Evolutionary conservation across 1,140 invertebrate species (phyloP), one percentile per base, ranked within the genome.

Genomic region (Hyles euphorbiae): DNA sequence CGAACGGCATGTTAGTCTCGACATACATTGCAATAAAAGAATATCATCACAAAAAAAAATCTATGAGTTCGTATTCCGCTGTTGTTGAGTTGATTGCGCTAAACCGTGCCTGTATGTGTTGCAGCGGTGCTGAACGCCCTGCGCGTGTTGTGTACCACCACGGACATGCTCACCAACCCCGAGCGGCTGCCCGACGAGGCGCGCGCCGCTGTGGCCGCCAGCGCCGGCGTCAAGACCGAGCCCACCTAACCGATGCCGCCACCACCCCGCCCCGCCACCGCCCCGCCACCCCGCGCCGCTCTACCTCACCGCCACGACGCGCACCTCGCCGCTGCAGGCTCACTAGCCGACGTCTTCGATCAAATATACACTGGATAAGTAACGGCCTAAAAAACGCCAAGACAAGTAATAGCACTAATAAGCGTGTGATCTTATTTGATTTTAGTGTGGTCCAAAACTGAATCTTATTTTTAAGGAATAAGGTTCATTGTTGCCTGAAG

Each of bases 111-210:
- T 40, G 8, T 52, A 33, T 56, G 10, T 43, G 7, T 49, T 91
- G 34, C 88, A 98, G 97, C 95, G 82, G 97, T 98, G 68, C 91
- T 98, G 56, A 98, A 97, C 90, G 96, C 97, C 33, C 90, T 99
- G 70, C 93, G 95, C 65, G 94, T 96, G 81, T 90, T 99, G 58
- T 97, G 96, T 79, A 98, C 96, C 69, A 94, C 94, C 44, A 99
- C 98, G 40, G 97, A 98, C 78, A 97, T 99, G 73, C 89, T 99
- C 53, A 94, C 96, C 51, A 94, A 97, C 60, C 97, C 97, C 9
- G 92, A 93, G 70, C 92, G 93, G 60, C 90, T 99, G 69, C 95
- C 96, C 34, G 96, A 98, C 62, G 96, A 98, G 91, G 96, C 96
- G 34, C 90, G 92, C 46, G 90, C 91, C 65, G 92, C 93, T 12